These are phyloP conservation scores for Nebria salina DNA, from an alignment of 2,888 invertebrate species.

Conservation along the genomic window DNA sequence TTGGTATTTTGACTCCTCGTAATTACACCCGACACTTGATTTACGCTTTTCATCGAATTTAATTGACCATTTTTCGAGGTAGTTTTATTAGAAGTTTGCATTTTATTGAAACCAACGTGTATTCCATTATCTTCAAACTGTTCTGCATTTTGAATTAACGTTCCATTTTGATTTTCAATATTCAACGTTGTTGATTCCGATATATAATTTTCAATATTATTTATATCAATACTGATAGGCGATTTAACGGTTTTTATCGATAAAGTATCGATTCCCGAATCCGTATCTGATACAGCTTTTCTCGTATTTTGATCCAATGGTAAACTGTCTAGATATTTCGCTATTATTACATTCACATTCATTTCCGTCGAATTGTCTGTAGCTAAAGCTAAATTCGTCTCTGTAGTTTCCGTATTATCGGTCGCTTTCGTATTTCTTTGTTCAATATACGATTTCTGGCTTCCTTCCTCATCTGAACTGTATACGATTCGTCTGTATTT, in stretches of 20 bases:
- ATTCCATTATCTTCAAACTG: not conserved
- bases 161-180: not conserved
- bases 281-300: not conserved
- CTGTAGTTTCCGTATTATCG: not conserved
- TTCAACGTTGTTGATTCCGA: not conserved
- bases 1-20: not conserved
- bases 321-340: constrained; percentile 7
- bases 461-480: not conserved
- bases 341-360: not conserved
- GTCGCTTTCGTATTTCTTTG: too few species aligned
- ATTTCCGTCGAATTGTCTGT: not conserved
- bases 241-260: constrained; percentile 5
- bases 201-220: not conserved
- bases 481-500: not conserved
- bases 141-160: not conserved
- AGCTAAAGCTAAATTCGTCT: not conserved
- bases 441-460: not conserved
- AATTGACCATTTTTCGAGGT: not conserved
- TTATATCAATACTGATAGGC: not conserved
- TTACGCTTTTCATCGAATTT: not conserved
- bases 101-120: not conserved
- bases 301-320: not conserved
- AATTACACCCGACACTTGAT: not conserved
- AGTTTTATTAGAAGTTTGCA: not conserved
- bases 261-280: constrained; percentile 10